These are phyloP conservation scores for Miltochrista miniata DNA, from an alignment of 2,888 invertebrate genomes.

Conservation along the genomic window DNA sequence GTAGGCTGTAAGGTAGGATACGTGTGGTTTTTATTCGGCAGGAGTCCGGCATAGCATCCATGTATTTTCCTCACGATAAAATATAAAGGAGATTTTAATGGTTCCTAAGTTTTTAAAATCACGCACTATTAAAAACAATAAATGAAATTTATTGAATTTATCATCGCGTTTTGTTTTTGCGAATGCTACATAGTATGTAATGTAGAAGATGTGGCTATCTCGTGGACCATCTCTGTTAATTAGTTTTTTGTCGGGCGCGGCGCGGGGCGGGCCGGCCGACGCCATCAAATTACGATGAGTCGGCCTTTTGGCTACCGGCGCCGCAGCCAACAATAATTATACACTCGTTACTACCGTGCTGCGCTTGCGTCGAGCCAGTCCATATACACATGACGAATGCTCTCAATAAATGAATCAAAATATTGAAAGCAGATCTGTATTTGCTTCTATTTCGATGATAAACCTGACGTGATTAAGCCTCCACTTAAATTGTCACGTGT, in stretches of 20 bases:
- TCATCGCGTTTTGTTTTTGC: constrained; percentile 56
- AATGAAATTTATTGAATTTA: constrained; percentile 35
- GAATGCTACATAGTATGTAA: constrained; percentile 59
- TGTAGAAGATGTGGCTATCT: constrained; percentile 43
- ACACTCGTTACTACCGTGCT: constrained; percentile 83
- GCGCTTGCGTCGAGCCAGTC: constrained; percentile 49
- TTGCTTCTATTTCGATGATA: constrained; percentile 13
- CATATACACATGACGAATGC: constrained; percentile 57
- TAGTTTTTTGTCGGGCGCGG: constrained; percentile 78
- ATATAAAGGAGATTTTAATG: too few relatives aligned
- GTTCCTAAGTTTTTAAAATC: too few relatives aligned
- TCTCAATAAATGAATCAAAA: constrained; percentile 49
- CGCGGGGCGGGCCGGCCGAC: constrained; percentile 75
- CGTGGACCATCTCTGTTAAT: constrained; percentile 76
- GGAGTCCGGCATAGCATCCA: too few relatives aligned
- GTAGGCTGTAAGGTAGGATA: too few relatives aligned
- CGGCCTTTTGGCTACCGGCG: constrained; percentile 80
- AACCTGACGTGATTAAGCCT: constrained; percentile 9
- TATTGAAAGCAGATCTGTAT: constrained; percentile 26
- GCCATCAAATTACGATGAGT: constrained; percentile 84
- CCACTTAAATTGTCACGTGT: constrained; percentile 10
- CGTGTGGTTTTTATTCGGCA: too few relatives aligned
- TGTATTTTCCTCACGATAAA: too few relatives aligned
- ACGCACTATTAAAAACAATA: too few relatives aligned
- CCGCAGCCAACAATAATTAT: constrained; percentile 75